These are phyloP conservation scores for Zelostemma sp. DNA, from an alignment of 1,140 invertebrate species.

Conservation along the genomic window DNA sequence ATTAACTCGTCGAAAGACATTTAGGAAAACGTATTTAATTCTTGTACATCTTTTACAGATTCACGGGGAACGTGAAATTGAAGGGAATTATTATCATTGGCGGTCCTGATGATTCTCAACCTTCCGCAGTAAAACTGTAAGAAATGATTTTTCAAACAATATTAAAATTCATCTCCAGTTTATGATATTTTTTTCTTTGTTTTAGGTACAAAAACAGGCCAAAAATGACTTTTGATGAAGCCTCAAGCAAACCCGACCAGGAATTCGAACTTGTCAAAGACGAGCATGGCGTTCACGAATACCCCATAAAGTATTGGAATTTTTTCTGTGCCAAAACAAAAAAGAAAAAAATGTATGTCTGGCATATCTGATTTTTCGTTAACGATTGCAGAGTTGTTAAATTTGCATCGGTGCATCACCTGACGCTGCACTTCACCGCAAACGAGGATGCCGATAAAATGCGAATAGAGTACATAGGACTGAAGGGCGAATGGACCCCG, in stretches of 20 bases:
- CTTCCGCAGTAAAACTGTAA: conserved; percentile 89
- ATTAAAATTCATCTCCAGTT: not conserved
- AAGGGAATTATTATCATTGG: conserved; percentile 94
- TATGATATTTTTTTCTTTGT: conserved; percentile 31
- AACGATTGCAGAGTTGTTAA: conserved; percentile 76
- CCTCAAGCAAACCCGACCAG: conserved; percentile 80
- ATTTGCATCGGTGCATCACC: conserved; percentile 89
- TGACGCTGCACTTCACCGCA: conserved; percentile 89
- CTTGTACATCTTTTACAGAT: conserved; percentile 69
- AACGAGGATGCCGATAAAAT: conserved; percentile 90
- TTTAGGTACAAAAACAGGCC: conserved; percentile 91
- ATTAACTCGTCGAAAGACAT: conserved; percentile 9
- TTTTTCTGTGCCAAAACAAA: not conserved
- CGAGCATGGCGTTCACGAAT: conserved; percentile 84
- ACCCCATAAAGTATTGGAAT: conserved; percentile 92
- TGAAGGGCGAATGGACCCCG: conserved; percentile 92
- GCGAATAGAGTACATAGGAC: conserved; percentile 92
- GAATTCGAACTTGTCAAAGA: conserved; percentile 91
- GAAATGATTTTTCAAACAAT: conserved; percentile 52
- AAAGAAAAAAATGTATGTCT: not conserved
- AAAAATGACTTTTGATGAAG: conserved; percentile 95
- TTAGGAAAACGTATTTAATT: not conserved
- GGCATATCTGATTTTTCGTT: too few species aligned
- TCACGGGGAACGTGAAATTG: conserved; percentile 94
- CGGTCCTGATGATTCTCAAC: conserved; percentile 86